Evolutionary conservation across 2,888 invertebrate genomes (phyloP).

Genomic region (Dorcus parallelipipedus): DNA sequence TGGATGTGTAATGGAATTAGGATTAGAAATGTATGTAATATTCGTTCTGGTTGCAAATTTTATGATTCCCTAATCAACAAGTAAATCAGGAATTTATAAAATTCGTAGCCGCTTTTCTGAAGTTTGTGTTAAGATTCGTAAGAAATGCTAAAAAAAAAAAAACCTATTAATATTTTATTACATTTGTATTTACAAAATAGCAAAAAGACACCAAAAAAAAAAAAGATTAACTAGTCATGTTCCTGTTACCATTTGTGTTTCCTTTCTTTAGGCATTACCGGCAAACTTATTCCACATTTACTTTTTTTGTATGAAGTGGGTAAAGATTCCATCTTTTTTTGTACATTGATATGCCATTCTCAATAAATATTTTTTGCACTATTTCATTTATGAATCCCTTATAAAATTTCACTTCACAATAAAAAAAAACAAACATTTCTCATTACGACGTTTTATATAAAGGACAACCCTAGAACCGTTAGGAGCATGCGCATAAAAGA

Average conservation of each 20-base stretch:
- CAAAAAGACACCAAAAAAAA: neutral
- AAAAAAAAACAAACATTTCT: too few species aligned
- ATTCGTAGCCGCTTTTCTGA: neutral
- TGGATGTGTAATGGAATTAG: neutral
- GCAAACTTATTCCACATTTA: neutral
- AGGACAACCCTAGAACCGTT: too few species aligned
- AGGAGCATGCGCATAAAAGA: too few species aligned
- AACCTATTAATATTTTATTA: neutral
- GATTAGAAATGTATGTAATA: too few species aligned
- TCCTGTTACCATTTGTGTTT: conserved; percentile 11
- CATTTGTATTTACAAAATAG: neutral
- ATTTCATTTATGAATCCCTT: neutral
- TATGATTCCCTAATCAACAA: neutral
- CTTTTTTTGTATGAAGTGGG: neutral
- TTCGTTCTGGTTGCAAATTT: too few species aligned
- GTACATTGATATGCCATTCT: neutral
- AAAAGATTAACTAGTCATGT: conserved; percentile 8
- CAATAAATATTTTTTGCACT: neutral
- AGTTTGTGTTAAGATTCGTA: neutral
- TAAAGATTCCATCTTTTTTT: neutral
- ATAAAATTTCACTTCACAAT: too few species aligned
- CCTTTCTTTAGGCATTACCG: neutral
- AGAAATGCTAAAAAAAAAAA: neutral
- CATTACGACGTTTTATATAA: too few species aligned
- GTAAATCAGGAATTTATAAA: neutral